Evolutionary conservation across 2,797 vertebrate species (phyloP).

Genomic region (Allobates femoralis): DNA sequence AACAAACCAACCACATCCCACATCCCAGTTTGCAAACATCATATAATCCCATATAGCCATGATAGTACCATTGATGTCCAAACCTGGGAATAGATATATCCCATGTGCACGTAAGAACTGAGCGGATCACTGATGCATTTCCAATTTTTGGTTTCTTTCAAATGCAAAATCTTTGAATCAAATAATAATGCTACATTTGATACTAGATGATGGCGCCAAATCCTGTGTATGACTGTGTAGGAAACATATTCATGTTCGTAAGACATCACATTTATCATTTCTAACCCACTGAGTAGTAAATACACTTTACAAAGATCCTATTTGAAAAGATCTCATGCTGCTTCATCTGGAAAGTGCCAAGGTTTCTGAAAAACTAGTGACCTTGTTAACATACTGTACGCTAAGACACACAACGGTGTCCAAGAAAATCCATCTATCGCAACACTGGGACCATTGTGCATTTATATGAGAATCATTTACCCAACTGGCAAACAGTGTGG

Average conservation of each 20-base stretch:
- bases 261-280: constrained; percentile 35
- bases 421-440: constrained; percentile 2
- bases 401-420: constrained; percentile 25
- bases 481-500: constrained; percentile 37
- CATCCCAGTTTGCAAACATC: background rate
- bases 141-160: background rate
- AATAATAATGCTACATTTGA: background rate
- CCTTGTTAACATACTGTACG: constrained; percentile 12
- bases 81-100: background rate
- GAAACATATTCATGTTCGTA: background rate
- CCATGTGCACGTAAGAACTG: background rate
- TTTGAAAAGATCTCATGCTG: constrained; percentile 41
- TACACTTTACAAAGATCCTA: constrained; percentile 28
- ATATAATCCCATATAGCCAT: background rate
- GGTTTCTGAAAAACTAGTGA: constrained; percentile 18
- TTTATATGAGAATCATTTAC: constrained; percentile 15
- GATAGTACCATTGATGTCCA: background rate
- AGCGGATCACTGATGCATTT: background rate
- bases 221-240: background rate
- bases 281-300: constrained; percentile 42
- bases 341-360: constrained; percentile 11
- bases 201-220: background rate
- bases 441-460: constrained; percentile 55
- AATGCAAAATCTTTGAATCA: background rate
- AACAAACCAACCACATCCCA: background rate